Percentiles rank a stretch among this genome's conserved stretches.
Evolutionary conservation across 2,797 vertebrate genomes (phyloP).

Genomic region (Gambelia wislizenii): DNA sequence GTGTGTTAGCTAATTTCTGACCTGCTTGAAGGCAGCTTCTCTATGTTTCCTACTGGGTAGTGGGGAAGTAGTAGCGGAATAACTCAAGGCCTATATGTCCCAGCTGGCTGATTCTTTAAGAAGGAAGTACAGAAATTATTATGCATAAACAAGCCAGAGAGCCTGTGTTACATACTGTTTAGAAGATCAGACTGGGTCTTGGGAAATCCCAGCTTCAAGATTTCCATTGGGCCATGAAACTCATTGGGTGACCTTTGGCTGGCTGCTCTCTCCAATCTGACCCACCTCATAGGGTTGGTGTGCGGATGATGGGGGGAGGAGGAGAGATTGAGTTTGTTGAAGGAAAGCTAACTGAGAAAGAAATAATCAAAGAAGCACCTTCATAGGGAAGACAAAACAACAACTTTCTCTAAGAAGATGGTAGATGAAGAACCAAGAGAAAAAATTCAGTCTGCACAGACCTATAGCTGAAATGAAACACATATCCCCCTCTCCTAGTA

Average conservation of each 20-base stretch:
- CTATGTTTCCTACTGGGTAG: not conserved
- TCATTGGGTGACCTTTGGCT: not conserved
- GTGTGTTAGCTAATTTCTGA: no score
- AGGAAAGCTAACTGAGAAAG: no score
- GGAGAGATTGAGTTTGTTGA: no score
- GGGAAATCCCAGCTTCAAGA: not conserved
- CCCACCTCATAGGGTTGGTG: not conserved
- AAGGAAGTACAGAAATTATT: not conserved
- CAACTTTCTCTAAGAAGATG: no score
- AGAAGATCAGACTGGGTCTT: not conserved
- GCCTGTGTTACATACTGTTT: not conserved
- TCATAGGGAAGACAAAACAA: not conserved
- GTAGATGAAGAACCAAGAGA: not conserved
- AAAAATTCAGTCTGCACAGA: not conserved
- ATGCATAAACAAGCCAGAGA: not conserved
- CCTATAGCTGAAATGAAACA: not conserved
- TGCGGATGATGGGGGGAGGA: not conserved
- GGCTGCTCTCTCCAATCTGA: not conserved
- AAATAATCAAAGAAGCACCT: not conserved
- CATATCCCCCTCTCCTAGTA: no score
- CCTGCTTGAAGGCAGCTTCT: not conserved
- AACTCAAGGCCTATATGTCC: not conserved
- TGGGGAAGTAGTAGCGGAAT: not conserved
- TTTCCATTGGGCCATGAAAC: not conserved
- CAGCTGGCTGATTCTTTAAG: not conserved